Base-by-base conservation (phyloP, 2,797 vertebrate genomes). In the Sebastes hubbsi region DNA sequence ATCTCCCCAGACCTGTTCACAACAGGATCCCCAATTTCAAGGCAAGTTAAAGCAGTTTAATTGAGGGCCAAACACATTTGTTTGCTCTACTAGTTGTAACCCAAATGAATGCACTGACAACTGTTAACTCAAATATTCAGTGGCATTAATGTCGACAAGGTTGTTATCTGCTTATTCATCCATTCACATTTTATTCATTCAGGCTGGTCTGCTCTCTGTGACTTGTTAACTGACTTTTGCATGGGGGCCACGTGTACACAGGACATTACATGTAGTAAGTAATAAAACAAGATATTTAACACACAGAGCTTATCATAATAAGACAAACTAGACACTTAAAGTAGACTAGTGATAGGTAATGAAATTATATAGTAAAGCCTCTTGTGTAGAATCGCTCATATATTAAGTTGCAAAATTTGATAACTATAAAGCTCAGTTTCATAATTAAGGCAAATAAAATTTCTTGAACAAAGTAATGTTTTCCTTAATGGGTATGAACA, bases 11-110 rank as follows among this genome's bases (percentile, higher is more conserved):
- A 72, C 98, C 98, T 9, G 98, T 99, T 63, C 97, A 97, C 90
- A 95, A 96, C 95, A 96, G 98, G 89, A 99, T 99, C 82, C 98
- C 98, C 11, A 99, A 99, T 91, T 99, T 99, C 86, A 97, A 99
- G 97, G 98, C 97, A 96, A 27, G 86, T 81, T 68, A 8, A 65
- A 69, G 54, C 25, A 2, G 0, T 38, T 69, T 36, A 38, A 38
- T 38, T 38, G 36, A 38, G 20, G n/a, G 36, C 6, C 12, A 16
- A 6, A 38, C 25, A 22, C 12, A 6, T 8, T 14, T 25, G n/a
- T 16, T 38, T 25, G 24, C 13, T 38, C 5, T 14, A 38, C 24
- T n/a, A n/a, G 25, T 1, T 25, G 1, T 32, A 2, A 8, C 20
- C 20, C 4, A 36, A 13, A 22, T 52, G 0, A 14, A 64, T 16